Percentiles rank a stretch among this genome's conserved stretches.
phyloP scores from a whole-genome alignment of 2,888 invertebrate species.

The Dynastes tityus region DNA sequence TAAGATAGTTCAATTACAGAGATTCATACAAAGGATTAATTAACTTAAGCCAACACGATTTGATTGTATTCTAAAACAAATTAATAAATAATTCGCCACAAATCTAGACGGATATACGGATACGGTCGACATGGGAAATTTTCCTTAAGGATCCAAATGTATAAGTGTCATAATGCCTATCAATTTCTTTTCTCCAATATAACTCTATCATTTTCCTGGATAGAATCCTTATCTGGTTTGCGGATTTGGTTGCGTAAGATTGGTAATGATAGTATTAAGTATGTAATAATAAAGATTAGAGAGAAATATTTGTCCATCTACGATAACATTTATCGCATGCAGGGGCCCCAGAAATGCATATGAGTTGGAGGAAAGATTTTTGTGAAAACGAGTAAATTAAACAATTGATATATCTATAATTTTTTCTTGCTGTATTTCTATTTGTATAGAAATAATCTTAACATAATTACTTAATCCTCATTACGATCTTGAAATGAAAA shows the following conservation, averaged over 20 bases:
- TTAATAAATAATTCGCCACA: neutral
- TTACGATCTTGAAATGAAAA: no score
- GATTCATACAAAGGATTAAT: neutral
- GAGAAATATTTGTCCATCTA: no score
- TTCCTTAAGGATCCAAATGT: no score
- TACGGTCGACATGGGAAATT: no score
- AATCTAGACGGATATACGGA: neutral
- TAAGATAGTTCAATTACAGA: neutral
- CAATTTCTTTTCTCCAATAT: neutral
- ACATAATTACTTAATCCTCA: no score
- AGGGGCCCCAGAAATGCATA: neutral
- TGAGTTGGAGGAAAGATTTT: neutral
- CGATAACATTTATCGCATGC: no score
- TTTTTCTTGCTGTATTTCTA: no score
- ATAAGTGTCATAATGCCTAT: no score
- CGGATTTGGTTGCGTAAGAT: neutral
- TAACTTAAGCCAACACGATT: neutral
- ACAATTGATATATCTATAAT: no score
- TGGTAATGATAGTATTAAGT: neutral
- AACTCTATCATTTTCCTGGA: neutral
- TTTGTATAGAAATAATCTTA: no score
- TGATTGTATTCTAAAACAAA: constrained; percentile 9
- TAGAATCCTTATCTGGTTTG: neutral
- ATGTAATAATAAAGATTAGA: neutral
- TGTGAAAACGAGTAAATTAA: neutral